phyloP scores from a whole-genome alignment of 2,888 invertebrate species.

The Cylindroiulus punctatus region DNA sequence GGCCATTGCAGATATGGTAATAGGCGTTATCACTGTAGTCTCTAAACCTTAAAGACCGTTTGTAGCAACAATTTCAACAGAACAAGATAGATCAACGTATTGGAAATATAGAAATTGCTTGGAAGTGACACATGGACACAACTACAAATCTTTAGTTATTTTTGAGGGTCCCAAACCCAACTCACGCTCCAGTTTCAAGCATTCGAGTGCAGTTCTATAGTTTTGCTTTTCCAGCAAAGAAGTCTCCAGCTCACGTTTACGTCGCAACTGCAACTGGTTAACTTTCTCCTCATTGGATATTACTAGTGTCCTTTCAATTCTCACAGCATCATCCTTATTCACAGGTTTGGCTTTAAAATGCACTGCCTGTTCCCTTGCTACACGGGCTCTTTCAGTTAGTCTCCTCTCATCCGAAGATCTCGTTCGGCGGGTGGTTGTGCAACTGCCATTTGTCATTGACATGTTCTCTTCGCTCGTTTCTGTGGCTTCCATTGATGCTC shows the following conservation, averaged over 20 bases:
- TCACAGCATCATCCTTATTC: background rate
- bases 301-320: background rate
- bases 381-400: background rate
- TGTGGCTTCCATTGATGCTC: background rate
- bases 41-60: too few species aligned
- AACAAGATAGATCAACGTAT: background rate
- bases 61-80: too few species aligned
- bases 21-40: too few species aligned
- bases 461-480: background rate
- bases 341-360: background rate
- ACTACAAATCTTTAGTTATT: background rate
- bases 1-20: too few species aligned
- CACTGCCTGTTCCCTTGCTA: background rate
- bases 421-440: background rate
- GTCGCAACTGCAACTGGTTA: background rate
- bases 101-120: background rate
- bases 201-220: background rate
- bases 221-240: constrained; percentile 20
- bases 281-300: background rate
- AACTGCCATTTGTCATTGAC: background rate
- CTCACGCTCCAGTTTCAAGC: background rate
- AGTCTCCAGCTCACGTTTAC: background rate
- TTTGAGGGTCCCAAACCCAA: background rate
- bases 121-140: background rate
- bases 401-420: background rate